phyloP scores from a whole-genome alignment of 2,113 vertebrate species.

The Mirounga angustirostris region DNA sequence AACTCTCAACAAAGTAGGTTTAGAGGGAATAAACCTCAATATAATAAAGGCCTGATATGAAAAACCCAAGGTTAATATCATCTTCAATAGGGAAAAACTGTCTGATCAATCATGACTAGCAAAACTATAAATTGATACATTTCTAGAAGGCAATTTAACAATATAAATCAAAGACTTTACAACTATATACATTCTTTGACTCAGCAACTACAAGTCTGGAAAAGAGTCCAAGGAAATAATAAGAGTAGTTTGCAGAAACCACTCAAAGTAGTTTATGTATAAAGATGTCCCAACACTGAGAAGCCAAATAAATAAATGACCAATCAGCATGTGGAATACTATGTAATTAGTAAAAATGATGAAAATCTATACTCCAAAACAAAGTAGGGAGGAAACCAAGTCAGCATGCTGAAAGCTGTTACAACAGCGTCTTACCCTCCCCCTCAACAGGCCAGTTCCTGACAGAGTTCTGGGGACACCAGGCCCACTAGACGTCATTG shows the following conservation, averaged over 20 bases:
- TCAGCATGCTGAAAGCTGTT: neutral
- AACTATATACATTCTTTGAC: neutral
- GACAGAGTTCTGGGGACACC: neutral
- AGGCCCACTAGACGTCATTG: neutral
- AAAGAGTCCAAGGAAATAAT: neutral
- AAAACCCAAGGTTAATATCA: no score
- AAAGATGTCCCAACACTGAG: neutral
- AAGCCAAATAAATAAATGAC: neutral
- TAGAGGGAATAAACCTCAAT: no score
- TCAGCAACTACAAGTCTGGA: neutral
- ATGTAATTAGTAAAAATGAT: neutral
- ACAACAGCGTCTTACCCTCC: neutral
- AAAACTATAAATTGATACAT: neutral
- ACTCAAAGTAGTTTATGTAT: neutral
- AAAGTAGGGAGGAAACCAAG: neutral
- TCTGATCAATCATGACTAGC: neutral
- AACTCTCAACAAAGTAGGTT: no score
- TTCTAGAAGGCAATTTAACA: neutral
- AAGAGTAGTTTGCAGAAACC: neutral
- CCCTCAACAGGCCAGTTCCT: no score
- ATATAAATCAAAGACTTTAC: neutral
- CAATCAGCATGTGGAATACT: neutral
- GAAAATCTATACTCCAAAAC: neutral
- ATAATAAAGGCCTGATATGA: no score
- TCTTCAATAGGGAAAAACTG: no score